Evolutionary conservation across 2,113 vertebrate genomes (phyloP).

Genomic region (Mobula birostris): DNA sequence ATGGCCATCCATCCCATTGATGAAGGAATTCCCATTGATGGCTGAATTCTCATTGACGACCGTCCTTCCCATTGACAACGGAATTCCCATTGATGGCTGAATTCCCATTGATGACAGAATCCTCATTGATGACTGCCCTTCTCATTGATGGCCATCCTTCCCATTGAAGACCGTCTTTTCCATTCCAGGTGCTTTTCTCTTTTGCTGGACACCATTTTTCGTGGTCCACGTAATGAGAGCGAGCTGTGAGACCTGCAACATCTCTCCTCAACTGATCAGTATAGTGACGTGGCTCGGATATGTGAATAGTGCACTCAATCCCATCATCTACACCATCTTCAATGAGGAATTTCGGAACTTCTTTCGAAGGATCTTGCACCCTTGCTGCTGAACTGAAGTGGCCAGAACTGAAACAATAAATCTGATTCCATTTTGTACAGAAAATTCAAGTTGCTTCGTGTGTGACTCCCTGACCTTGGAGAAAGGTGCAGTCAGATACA

Average conservation of each 20-base stretch:
- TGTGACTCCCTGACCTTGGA: background rate
- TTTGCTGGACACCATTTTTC: slow-evolving; percentile 96
- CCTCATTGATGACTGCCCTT: background rate
- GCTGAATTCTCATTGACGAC: too few species aligned
- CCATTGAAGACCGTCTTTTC: background rate
- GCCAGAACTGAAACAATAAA: background rate
- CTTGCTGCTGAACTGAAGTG: slow-evolving; percentile 49
- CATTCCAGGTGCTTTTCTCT: slow-evolving; percentile 74
- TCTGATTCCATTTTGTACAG: slow-evolving; percentile 42
- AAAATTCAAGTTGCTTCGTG: slow-evolving; percentile 49
- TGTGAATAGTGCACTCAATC: slow-evolving; percentile 90
- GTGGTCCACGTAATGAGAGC: slow-evolving; percentile 80
- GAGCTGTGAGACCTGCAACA: slow-evolving; percentile 66
- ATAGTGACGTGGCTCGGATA: slow-evolving; percentile 93
- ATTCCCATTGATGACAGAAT: too few species aligned
- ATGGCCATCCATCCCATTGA: too few species aligned
- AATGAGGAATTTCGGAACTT: slow-evolving; percentile 82
- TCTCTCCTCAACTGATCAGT: slow-evolving; percentile 73
- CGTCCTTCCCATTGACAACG: too few species aligned
- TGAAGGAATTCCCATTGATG: too few species aligned
- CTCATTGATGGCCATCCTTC: background rate
- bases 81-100: too few species aligned
- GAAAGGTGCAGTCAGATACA: too few species aligned
- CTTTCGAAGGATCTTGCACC: slow-evolving; percentile 72
- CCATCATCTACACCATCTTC: slow-evolving; percentile 85